phyloP scores from a whole-genome alignment of 2,797 vertebrate genomes.

The Ctenopoma multispine region DNA sequence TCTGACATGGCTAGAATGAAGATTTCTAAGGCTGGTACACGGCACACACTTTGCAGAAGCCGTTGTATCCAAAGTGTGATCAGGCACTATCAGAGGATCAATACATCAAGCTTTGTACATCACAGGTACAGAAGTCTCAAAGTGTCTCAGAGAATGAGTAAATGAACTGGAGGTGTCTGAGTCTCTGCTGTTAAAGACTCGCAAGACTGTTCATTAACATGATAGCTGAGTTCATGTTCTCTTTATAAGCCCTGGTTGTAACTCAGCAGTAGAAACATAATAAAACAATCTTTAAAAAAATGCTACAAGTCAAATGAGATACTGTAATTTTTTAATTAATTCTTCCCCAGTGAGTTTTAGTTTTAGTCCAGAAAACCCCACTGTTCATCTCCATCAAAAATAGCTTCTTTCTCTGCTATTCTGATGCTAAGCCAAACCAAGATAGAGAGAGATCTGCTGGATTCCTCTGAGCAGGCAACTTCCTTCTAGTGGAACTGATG shows the following conservation, averaged over 20 bases:
- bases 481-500: constrained; percentile 50
- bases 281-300: constrained; percentile 2
- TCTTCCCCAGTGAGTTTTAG: constrained; percentile 12
- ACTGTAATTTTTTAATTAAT: background rate
- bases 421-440: constrained; percentile 4
- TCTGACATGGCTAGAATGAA: too few species aligned
- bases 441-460: constrained; percentile 29
- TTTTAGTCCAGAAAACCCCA: background rate
- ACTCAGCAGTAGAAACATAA: background rate
- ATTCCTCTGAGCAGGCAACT: constrained; percentile 32
- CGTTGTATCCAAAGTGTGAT: too few species aligned
- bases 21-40: too few species aligned
- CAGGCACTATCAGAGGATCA: too few species aligned
- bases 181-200: constrained; percentile 19
- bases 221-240: constrained; percentile 1
- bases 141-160: too few species aligned
- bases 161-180: too few species aligned
- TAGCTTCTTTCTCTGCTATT: constrained; percentile 15
- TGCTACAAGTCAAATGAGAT: background rate
- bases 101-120: too few species aligned
- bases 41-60: too few species aligned
- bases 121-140: too few species aligned
- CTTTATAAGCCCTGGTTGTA: constrained; percentile 9
- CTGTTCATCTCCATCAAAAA: constrained; percentile 14
- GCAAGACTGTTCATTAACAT: constrained; percentile 2